Base-by-base conservation (phyloP, 2,113 vertebrate genomes). In the Callaeas wilsoni region DNA sequence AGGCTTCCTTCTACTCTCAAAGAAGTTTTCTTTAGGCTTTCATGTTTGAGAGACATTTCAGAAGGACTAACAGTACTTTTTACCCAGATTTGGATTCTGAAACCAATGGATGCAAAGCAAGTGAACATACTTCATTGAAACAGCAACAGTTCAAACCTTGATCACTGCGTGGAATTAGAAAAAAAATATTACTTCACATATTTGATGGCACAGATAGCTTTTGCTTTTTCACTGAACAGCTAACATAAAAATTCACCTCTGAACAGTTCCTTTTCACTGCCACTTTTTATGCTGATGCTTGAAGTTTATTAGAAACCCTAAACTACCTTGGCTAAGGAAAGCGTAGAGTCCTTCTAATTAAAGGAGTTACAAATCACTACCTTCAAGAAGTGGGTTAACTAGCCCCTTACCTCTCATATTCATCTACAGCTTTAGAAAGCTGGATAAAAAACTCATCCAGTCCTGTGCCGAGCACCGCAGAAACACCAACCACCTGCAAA, bases 401-500 rank as follows among this genome's bases (percentile, higher is more conserved):
- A 27, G 30, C 23, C 46, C 69, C 98, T 98, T 93, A 99, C 99
- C 98, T 98, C 83, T 99, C 99, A 19, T 99, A 99, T 78, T 99
- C 99, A 25, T 98, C 98, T 2, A 98, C 98, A 16, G 99, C 99
- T 32, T 99, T 98, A 71, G 98, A 96, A 67, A 99, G 98, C 84
- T 99, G 98, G 60, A 92, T 83, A 37, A 99, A 99, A 74, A 99
- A 97, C 18, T 99, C 98, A 32, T 99, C 99, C 93, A 99, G 95
- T 67, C 99, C 99, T 9, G 98, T 99, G 53, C 99, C 99, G 0
- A 98, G 98, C 56, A 99, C 98, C 0, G 99, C 98, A 37, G 99
- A 99, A 52, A 99, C 98, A 30, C 99, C 99, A 33, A 99, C 99
- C 84, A 99, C 99, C 99, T 99, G 95, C 13, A 90, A 96, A 56